Evolutionary conservation across 2,888 invertebrate genomes (phyloP).

Genomic region (Helleia helle): DNA sequence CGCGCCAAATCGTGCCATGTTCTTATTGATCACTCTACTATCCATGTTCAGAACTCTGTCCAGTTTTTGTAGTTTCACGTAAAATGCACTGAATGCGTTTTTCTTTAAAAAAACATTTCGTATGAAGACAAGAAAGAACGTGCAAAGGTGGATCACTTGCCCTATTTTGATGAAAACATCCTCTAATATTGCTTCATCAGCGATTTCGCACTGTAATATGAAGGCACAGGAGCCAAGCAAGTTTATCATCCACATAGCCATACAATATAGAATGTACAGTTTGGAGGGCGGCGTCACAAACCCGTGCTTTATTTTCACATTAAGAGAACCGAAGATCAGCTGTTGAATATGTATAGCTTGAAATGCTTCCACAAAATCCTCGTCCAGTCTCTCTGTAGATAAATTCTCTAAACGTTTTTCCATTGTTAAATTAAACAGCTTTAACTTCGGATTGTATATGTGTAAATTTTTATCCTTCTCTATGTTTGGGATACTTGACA

Average conservation of each 20-base stretch:
- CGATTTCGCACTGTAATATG: constrained; percentile 22
- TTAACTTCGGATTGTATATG: too few relatives aligned
- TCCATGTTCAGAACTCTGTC: constrained; percentile 34
- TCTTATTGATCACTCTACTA: constrained; percentile 26
- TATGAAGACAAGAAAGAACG: not conserved
- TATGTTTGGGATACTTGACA: too few relatives aligned
- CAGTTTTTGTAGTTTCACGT: constrained; percentile 45
- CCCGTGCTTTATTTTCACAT: constrained; percentile 35
- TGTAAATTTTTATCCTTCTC: too few relatives aligned
- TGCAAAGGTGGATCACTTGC: not conserved
- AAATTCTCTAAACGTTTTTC: constrained; percentile 27
- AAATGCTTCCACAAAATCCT: constrained; percentile 39
- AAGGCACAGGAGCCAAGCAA: not conserved
- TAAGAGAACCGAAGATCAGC: constrained; percentile 32
- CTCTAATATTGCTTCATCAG: constrained; percentile 16
- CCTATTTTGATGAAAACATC: constrained; percentile 22
- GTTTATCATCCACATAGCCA: constrained; percentile 24
- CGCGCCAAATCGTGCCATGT: constrained; percentile 19
- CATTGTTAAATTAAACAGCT: too few relatives aligned
- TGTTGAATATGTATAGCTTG: constrained; percentile 32
- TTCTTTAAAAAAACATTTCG: constrained; percentile 14
- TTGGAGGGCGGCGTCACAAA: constrained; percentile 34
- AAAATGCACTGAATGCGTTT: constrained; percentile 29
- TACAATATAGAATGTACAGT: constrained; percentile 30
- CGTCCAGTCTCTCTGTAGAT: constrained; percentile 37